A percentile compares a stretch with the other conserved stretches of the same genome.
These are phyloP conservation scores for Eustalomyia histrio DNA, from an alignment of 2,888 invertebrate genomes.

Conservation along the genomic window DNA sequence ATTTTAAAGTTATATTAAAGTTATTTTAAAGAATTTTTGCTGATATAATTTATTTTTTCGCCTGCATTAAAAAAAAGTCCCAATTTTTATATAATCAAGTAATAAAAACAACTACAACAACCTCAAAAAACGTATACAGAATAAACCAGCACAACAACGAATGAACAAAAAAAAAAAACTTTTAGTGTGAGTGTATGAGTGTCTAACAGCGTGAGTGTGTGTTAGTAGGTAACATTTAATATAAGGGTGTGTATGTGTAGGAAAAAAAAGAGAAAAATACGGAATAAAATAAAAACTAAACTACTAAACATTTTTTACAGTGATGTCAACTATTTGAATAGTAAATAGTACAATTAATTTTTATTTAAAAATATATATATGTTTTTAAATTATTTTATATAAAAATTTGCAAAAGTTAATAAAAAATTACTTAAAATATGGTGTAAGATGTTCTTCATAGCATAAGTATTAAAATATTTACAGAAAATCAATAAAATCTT, in stretches of 20 bases:
- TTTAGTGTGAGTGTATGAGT: background rate
- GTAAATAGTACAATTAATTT: background rate
- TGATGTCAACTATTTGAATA: background rate
- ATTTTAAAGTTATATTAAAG: conserved; percentile 3
- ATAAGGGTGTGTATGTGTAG: conserved; percentile 38
- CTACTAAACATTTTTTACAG: background rate
- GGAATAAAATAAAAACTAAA: conserved; percentile 2
- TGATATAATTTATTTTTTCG: conserved; percentile 9
- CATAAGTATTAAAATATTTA: background rate
- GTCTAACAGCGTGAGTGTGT: conserved; percentile 13
- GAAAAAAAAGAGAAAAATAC: background rate
- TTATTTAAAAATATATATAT: background rate
- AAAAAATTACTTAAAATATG: background rate
- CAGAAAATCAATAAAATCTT: too few species aligned
- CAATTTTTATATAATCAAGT: conserved; percentile 63
- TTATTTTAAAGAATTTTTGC: background rate
- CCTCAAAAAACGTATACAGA: conserved; percentile 41
- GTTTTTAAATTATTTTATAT: background rate
- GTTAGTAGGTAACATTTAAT: conserved; percentile 1
- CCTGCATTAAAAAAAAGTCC: conserved; percentile 18
- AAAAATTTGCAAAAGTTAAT: background rate
- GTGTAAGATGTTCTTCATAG: background rate
- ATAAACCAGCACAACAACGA: conserved; percentile 57
- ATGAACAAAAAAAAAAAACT: background rate
- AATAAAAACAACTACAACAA: conserved; percentile 44